Conservation (phyloP, 53 echinoderm and acorn worm genomes). For the Temnopleurus reevesii region DNA sequence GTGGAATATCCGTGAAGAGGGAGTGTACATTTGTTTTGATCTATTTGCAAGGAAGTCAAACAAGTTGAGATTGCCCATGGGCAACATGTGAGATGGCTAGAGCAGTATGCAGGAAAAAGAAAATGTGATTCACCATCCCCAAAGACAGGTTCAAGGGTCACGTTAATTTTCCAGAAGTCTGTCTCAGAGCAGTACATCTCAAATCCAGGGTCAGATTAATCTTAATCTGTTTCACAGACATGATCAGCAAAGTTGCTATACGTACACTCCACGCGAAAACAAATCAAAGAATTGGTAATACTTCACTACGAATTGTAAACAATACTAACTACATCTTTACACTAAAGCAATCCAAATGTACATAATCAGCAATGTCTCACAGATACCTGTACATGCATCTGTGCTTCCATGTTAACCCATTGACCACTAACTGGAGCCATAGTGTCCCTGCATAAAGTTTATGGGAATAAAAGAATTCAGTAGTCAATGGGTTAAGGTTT, state of each 20-base stretch:
- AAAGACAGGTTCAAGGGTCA: constrained; percentile 37
- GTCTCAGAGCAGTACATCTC: constrained; percentile 8
- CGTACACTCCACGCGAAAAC: constrained; percentile 8
- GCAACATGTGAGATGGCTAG: constrained; percentile 21
- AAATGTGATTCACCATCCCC: constrained; percentile 36
- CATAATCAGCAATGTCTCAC: too few relatives aligned
- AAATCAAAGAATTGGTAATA: too few relatives aligned
- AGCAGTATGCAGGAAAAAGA: constrained; percentile 35
- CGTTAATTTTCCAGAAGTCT: constrained; percentile 8
- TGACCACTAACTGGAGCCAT: too few relatives aligned
- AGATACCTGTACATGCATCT: too few relatives aligned
- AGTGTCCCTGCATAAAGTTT: too few relatives aligned
- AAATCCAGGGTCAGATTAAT: constrained; percentile 15
- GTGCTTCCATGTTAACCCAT: too few relatives aligned
- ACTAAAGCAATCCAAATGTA: too few relatives aligned
- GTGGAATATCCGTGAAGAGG: too few relatives aligned
- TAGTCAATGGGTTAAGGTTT: too few relatives aligned
- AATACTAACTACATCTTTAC: too few relatives aligned
- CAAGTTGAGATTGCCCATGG: neutral
- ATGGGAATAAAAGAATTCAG: too few relatives aligned
- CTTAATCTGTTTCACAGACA: constrained; percentile 39
- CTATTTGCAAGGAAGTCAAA: neutral
- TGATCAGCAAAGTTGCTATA: neutral
- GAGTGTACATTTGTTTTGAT: neutral
- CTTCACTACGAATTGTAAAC: too few relatives aligned